Evolutionary conservation across 2,113 vertebrate genomes (phyloP).

Genomic region (Trochalopteron elliotii): DNA sequence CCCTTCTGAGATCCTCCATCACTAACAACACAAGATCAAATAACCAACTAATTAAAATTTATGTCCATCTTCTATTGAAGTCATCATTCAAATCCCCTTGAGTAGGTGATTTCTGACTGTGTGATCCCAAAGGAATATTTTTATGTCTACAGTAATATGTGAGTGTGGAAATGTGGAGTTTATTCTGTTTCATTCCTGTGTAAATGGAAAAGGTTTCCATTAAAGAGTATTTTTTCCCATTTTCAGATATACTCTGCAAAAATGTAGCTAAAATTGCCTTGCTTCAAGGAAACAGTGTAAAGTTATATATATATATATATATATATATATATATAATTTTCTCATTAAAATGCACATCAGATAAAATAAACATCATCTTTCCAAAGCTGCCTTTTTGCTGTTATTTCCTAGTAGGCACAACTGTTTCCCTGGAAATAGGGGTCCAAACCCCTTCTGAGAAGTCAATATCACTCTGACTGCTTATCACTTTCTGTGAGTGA

Average conservation of each 20-base stretch:
- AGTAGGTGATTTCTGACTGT: constrained; percentile 60
- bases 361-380: background rate
- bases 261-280: background rate
- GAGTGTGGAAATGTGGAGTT: constrained; percentile 35
- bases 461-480: background rate
- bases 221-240: background rate
- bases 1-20: constrained; percentile 64
- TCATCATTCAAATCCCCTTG: constrained; percentile 38
- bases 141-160: constrained; percentile 46
- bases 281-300: background rate
- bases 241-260: background rate
- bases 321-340: background rate
- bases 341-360: background rate
- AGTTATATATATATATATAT: background rate
- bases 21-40: constrained; percentile 69
- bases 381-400: background rate
- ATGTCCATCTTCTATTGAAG: constrained; percentile 67
- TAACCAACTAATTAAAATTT: constrained; percentile 74
- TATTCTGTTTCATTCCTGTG: constrained; percentile 30
- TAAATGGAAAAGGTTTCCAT: constrained; percentile 35
- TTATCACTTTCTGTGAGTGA: background rate
- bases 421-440: background rate
- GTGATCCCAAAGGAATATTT: constrained; percentile 52
- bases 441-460: background rate
- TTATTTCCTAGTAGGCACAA: background rate